Evolutionary conservation across 1,140 invertebrate genomes (phyloP), one percentile per base, ranked within the genome.

Genomic region (Monomorium pharaonis): DNA sequence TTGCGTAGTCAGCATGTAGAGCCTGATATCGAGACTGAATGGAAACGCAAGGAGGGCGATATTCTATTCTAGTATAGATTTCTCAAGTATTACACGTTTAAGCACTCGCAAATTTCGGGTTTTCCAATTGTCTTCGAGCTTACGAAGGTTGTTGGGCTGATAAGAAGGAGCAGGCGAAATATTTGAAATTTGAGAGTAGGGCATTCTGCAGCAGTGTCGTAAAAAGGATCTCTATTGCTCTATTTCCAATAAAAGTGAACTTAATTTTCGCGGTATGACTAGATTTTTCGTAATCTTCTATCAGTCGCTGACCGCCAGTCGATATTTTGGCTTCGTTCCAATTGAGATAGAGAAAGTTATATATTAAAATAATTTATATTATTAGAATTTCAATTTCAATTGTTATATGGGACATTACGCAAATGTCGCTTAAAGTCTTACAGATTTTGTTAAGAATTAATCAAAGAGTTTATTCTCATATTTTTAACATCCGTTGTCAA

Each of bases 221-320:
- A 72, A 74, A 47, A 24, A n/a, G 33, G 30, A 72, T 30, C 56
- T 58, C 12, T 10, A 37, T 33, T 83, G 7, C 37, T 44, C 42
- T 78, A 85, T 90, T 84, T 72, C 84, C 88, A 85, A 90, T 90
- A 90, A 89, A 89, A 49, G 51, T 21, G 72, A 88, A 88, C 87
- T 86, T 77, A 63, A 76, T 89, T 89, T 83, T 54, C 37, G 37
- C 51, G 30, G 24, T 33, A 47, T 21, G 30, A 81, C 56, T 56
- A 78, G 7, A 83, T 37, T 89, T 89, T 70, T 84, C 47, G 21
- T 70, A 84, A 86, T 90, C 78, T 90, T 86, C 78, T 49, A 67
- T n/a, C 37, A 24, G 2, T 56, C 62, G 87, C 81, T 85, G 56
- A 16, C 16, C 12, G 16, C 37, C 6, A 70, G 62, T 16, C 24